Base-by-base conservation (phyloP, 2,113 vertebrate genomes). In the Nycticebus coucang region DNA sequence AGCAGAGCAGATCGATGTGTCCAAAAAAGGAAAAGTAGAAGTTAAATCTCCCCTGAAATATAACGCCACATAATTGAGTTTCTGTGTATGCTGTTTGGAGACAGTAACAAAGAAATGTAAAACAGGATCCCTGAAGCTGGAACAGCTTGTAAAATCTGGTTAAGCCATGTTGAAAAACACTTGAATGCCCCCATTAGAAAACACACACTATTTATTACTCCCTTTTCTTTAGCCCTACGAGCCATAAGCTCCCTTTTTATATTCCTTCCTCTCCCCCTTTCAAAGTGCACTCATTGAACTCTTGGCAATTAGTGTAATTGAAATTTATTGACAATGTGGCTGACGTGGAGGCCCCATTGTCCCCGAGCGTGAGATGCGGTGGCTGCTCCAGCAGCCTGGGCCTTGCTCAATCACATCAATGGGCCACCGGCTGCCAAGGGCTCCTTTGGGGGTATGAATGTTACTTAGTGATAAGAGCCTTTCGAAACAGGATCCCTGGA, bases 291-390 rank as follows among this genome's bases (percentile, higher is more conserved):
- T 98, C 98, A 99, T 99, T 99, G 99, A 99, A 99, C 99, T 99
- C 99, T 97, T 98, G 98, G 99, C 99, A 99, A 99, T 99, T 99
- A 99, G 99, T 98, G 99, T 99, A 99, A 99, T 99, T 99, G 99
- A 99, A 99, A 99, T 99, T 98, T 99, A 99, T 99, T 99, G 99
- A 99, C 99, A 99, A 99, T 99, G 98, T 94, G 95, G 98, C 98
- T 80, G 97, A 98, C 97, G 98, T 98, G 98, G 98, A 98, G 98
- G 98, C 98, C 98, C 99, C 99, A 99, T 99, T 99, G 99, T 99
- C 99, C 98, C 98, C 81, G 98, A 98, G 99, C 98, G 97, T 97
- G 98, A 98, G 98, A 96, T 98, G 91, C 99, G 98, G 99, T 97
- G 98, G 99, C 98, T 93, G 97, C 98, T 98, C 98, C 96, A 96